phyloP scores from a whole-genome alignment of 2,113 vertebrate species.

The Carollia perspicillata region DNA sequence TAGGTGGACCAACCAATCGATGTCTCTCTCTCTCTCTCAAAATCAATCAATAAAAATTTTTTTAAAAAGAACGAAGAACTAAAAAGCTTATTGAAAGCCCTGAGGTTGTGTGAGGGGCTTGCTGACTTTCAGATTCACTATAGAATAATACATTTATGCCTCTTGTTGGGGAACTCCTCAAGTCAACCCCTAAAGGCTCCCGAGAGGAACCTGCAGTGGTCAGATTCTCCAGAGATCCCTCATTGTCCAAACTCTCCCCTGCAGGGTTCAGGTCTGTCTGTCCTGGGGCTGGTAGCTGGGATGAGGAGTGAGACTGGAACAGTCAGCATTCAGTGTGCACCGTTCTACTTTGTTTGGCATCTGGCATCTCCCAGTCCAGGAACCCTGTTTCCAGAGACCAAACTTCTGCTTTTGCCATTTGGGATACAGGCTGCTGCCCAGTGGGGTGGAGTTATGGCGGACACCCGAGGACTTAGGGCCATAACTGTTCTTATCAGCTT shows the following conservation, averaged over 20 bases:
- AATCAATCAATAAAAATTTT: too few species aligned
- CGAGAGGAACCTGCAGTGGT: neutral
- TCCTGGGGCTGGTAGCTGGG: neutral
- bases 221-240: neutral
- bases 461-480: neutral
- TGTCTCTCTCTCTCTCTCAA: too few species aligned
- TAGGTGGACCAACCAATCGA: too few species aligned
- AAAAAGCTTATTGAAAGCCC: neutral
- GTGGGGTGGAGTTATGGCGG: neutral
- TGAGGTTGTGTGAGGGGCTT: neutral
- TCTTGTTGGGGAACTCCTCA: neutral
- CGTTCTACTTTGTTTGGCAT: neutral
- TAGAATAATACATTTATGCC: neutral
- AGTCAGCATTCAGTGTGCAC: fast-evolving
- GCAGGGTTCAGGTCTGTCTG: neutral
- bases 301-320: neutral
- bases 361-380: neutral
- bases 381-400: neutral
- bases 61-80: neutral
- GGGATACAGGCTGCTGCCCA: neutral
- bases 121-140: neutral
- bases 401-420: neutral
- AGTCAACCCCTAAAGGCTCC: neutral
- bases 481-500: neutral
- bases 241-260: neutral